These are phyloP conservation scores for Caloenas nicobarica DNA, from an alignment of 2,113 vertebrate genomes.

Conservation along the genomic window DNA sequence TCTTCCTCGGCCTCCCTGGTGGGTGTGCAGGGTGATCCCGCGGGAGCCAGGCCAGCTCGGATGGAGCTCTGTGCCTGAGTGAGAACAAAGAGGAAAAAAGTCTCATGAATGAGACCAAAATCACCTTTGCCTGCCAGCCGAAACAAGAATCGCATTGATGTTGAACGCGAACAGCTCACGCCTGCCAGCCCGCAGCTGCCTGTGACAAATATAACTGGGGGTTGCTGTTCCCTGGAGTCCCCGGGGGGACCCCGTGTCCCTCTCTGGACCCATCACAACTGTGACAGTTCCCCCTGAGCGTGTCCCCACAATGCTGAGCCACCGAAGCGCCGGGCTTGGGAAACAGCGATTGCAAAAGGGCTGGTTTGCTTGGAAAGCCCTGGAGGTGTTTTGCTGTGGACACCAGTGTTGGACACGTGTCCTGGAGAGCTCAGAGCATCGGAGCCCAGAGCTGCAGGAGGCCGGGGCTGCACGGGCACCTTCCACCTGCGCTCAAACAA, in stretches of 20 bases:
- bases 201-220: neutral
- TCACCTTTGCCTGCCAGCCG: slow-evolving; percentile 55
- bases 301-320: neutral
- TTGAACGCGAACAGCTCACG: neutral
- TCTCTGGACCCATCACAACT: neutral
- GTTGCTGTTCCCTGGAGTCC: neutral
- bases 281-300: rapidly evolving
- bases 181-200: slow-evolving; percentile 1
- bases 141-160: neutral
- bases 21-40: neutral
- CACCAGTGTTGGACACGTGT: rapidly evolving
- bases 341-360: neutral
- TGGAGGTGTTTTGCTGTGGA: neutral
- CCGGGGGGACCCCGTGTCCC: neutral
- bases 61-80: neutral
- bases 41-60: neutral
- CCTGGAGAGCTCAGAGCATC: neutral
- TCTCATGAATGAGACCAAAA: slow-evolving; percentile 44
- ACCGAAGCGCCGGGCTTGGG: neutral
- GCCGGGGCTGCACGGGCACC: neutral
- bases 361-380: neutral
- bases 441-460: neutral
- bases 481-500: neutral
- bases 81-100: slow-evolving; percentile 33
- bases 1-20: rapidly evolving